Evolutionary conservation across 2,113 vertebrate species (phyloP).

Genomic region (Maccullochella peelii): DNA sequence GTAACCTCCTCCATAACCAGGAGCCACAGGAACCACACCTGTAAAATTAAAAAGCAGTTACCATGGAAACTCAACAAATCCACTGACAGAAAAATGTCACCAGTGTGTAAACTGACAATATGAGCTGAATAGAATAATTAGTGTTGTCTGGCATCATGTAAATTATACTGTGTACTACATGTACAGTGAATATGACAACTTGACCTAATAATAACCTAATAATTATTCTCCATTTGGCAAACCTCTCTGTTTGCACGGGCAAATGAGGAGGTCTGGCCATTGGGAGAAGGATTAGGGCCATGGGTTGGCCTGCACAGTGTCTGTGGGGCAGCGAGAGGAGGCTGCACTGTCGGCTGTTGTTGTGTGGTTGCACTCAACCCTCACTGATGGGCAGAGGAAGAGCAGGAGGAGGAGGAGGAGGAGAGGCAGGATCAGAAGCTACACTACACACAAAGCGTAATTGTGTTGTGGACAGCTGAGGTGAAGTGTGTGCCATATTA

Average conservation of each 20-base stretch:
- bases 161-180: background rate
- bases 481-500: background rate
- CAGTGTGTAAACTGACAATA: background rate
- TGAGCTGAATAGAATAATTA: background rate
- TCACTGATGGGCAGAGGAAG: conserved; percentile 33
- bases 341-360: conserved; percentile 23
- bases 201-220: conserved; percentile 18
- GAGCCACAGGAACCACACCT: conserved; percentile 69
- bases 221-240: conserved; percentile 34
- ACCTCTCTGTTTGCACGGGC: background rate
- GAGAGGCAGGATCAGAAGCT: conserved; percentile 1
- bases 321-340: conserved; percentile 18
- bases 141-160: background rate
- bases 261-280: conserved; percentile 4
- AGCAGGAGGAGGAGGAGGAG: background rate
- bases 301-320: conserved; percentile 10
- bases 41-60: conserved; percentile 28
- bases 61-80: conserved; percentile 5
- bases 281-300: conserved; percentile 52
- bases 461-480: background rate
- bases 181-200: conserved; percentile 4
- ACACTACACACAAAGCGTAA: background rate
- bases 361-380: conserved; percentile 55
- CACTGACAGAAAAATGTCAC: background rate
- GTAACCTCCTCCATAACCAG: conserved; percentile 78